Percentiles rank a stretch among this genome's conserved stretches.
Conservation (phyloP, 2,888 invertebrate genomes). For the Griposia aprilina region DNA sequence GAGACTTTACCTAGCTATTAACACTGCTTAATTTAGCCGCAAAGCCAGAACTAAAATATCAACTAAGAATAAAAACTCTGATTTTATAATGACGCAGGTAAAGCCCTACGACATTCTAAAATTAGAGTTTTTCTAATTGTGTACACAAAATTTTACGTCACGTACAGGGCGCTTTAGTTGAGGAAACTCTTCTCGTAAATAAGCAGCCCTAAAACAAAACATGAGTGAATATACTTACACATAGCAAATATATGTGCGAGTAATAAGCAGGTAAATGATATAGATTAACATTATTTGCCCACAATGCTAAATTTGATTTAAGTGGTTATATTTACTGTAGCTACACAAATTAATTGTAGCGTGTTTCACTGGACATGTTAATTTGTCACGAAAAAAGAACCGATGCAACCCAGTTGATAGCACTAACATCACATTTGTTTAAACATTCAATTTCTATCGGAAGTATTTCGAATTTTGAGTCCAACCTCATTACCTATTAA, state of each 20-base stretch:
- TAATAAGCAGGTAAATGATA: conserved; percentile 39
- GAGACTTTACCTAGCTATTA: background rate
- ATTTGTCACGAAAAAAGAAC: conserved; percentile 62
- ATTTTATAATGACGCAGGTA: background rate
- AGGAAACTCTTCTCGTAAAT: background rate
- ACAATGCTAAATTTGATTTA: conserved; percentile 40
- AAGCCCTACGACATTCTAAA: conserved; percentile 2
- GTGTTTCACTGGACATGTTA: conserved; percentile 52
- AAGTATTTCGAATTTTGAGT: conserved; percentile 20
- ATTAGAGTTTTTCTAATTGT: conserved; percentile 8
- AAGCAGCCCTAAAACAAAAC: background rate
- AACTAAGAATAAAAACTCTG: background rate
- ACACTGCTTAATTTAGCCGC: background rate
- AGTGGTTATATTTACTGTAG: conserved; percentile 34
- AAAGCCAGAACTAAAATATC: background rate
- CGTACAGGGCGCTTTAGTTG: background rate
- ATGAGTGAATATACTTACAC: background rate
- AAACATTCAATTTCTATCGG: conserved; percentile 29
- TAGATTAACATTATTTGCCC: conserved; percentile 43
- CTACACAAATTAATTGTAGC: conserved; percentile 50
- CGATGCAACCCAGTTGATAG: conserved; percentile 44
- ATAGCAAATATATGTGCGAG: background rate
- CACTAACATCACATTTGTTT: conserved; percentile 36
- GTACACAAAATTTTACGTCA: background rate
- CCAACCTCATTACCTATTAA: conserved; percentile 26